phyloP scores from a whole-genome alignment of 2,797 vertebrate species.

The Sparus aurata region DNA sequence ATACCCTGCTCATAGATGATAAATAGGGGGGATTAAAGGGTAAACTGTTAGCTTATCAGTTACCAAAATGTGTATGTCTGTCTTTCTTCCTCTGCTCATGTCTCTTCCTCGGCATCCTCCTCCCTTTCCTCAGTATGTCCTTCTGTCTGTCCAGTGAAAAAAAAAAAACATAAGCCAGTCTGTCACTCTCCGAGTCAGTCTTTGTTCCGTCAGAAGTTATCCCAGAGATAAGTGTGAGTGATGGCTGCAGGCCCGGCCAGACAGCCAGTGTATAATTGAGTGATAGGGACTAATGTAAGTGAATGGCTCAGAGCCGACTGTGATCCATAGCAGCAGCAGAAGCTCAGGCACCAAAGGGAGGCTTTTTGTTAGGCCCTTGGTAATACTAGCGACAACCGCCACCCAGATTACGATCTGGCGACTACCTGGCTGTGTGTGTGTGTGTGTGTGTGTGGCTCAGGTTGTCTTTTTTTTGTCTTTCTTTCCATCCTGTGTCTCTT shows the following conservation, averaged over 20 bases:
- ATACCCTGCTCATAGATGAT: neutral
- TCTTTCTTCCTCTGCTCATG: neutral
- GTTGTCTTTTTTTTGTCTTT: conserved; percentile 45
- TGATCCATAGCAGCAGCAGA: conserved; percentile 58
- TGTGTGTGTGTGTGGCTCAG: conserved; percentile 29
- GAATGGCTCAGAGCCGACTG: conserved; percentile 61
- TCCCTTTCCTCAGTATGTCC: neutral
- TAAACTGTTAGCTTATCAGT: neutral
- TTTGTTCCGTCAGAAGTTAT: conserved; percentile 75
- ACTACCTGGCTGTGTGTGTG: conserved; percentile 53
- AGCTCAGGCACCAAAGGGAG: conserved; percentile 45
- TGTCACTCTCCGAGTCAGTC: conserved; percentile 58
- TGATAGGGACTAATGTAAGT: conserved; percentile 75
- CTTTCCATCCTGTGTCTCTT: conserved; percentile 19
- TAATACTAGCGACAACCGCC: conserved; percentile 66
- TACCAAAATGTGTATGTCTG: neutral
- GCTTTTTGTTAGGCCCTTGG: conserved; percentile 60
- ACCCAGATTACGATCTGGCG: conserved; percentile 63
- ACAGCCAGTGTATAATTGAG: conserved; percentile 74
- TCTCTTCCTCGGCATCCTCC: neutral
- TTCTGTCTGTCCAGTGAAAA: conserved; percentile 10
- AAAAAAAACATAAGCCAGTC: conserved; percentile 32
- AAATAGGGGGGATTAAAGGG: neutral
- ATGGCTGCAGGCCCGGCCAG: conserved; percentile 63
- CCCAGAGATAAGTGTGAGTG: conserved; percentile 72